Percentiles rank a stretch among this genome's conserved stretches.
These are phyloP conservation scores for Cinclus cinclus DNA, from an alignment of 2,113 vertebrate species.

Conservation along the genomic window DNA sequence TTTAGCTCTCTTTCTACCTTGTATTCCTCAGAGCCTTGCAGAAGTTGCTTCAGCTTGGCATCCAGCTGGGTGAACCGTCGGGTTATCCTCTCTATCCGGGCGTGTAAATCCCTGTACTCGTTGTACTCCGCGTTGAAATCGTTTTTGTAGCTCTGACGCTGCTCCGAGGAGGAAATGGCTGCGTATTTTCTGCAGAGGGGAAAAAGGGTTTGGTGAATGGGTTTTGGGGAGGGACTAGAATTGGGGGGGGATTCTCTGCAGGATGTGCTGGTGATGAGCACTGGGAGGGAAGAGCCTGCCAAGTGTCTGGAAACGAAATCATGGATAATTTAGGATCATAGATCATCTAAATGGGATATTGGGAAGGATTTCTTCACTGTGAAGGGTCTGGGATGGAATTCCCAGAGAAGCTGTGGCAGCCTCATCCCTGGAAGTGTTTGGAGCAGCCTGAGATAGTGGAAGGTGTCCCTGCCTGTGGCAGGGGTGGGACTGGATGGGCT, in stretches of 20 bases:
- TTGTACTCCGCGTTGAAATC: conserved; percentile 95
- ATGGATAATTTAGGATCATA: accelerated
- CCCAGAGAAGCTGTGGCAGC: background rate
- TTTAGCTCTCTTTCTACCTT: conserved; percentile 76
- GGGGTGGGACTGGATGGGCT: background rate
- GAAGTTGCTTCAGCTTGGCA: conserved; percentile 89
- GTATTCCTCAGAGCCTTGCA: conserved; percentile 91
- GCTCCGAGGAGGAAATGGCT: conserved; percentile 87
- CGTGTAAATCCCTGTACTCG: conserved; percentile 91
- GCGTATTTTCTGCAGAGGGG: conserved; percentile 83
- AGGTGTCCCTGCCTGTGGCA: background rate
- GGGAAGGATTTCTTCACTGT: background rate
- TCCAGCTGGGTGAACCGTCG: conserved; percentile 92
- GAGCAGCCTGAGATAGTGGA: background rate
- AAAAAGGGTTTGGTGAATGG: background rate
- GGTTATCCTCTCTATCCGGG: conserved; percentile 92
- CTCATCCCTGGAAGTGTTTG: background rate
- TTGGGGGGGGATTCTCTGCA: background rate
- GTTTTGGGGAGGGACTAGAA: too few relatives aligned
- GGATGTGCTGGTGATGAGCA: accelerated
- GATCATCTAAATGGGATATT: accelerated
- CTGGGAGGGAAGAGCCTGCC: accelerated
- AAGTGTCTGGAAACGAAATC: accelerated
- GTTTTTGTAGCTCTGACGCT: conserved; percentile 94
- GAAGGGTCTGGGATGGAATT: background rate